Base-by-base conservation (phyloP, 2,797 vertebrate species). In the Ficedula albicollis region DNA sequence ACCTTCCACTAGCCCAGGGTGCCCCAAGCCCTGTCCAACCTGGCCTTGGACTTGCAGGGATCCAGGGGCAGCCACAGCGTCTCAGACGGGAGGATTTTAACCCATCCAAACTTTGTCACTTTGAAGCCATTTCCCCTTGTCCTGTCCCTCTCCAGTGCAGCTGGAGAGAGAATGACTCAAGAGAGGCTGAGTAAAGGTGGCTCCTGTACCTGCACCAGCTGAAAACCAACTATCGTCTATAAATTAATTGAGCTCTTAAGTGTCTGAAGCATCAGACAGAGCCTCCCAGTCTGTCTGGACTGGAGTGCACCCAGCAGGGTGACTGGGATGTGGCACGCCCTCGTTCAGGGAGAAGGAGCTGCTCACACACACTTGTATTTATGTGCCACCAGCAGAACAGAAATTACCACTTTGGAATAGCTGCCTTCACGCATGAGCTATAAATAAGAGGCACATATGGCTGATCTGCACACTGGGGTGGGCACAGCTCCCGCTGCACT, bases 391-490 rank as follows among this genome's bases (percentile, higher is more conserved):
- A 55, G 83, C 83, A 87, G 75, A 11, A 60, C 72, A 83, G 77
- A 89, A 95, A 80, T 38, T 13, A 70, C 55, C 75, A 51, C 87
- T 49, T 72, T 83, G 90, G 26, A 93, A 91, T 6, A 34, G 84
- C 90, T 92, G 59, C 72, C 78, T 94, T 95, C 80, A 81, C 14
- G 87, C 74, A 39, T 8, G 75, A 94, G 86, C 77, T 93, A 89
- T 64, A 96, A 96, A 92, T 91, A 95, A 87, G 87, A 19, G 74
- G 79, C 80, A 70, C 88, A 84, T 76, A 90, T 44, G 84, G 95
- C 75, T 63, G 79, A 70, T 36, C 67, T 49, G 54, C 73, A 56
- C 89, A 18, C 41, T 11, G 9, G 64, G 78, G 75, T 70, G 92
- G 34, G 34, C 87, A 58, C 67, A 66, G 38, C 89, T 94, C 95